These are phyloP conservation scores for Galeopterus variegatus DNA, from an alignment of 2,113 vertebrate species.

Conservation along the genomic window DNA sequence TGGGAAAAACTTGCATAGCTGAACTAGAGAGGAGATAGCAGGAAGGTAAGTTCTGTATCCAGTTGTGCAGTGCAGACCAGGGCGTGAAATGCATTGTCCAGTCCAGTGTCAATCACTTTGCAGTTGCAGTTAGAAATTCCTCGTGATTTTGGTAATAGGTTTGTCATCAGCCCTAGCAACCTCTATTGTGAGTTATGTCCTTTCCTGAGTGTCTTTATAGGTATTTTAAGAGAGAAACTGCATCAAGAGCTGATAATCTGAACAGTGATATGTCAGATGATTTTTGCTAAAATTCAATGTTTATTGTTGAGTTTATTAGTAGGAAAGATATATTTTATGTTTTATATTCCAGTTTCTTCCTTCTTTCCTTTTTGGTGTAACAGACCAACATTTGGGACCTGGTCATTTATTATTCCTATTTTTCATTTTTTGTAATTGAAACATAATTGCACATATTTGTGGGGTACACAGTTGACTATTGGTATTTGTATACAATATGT, in stretches of 20 bases:
- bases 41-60: background rate
- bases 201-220: background rate
- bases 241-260: background rate
- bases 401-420: background rate
- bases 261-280: background rate
- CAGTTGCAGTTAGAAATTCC: background rate
- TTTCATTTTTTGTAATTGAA: background rate
- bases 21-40: background rate
- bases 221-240: constrained; percentile 26
- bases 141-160: background rate
- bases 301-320: background rate
- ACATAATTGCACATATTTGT: too few species aligned
- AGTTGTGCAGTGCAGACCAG: background rate
- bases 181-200: background rate
- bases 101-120: background rate
- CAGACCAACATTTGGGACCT: background rate
- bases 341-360: background rate
- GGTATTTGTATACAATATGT: too few species aligned
- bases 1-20: background rate
- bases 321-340: background rate
- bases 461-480: too few species aligned
- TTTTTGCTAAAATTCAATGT: constrained; percentile 25
- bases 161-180: background rate
- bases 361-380: background rate
- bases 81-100: background rate